These are phyloP conservation scores for Hippocampus abdominalis DNA, from an alignment of 2,113 vertebrate genomes.

Conservation along the genomic window DNA sequence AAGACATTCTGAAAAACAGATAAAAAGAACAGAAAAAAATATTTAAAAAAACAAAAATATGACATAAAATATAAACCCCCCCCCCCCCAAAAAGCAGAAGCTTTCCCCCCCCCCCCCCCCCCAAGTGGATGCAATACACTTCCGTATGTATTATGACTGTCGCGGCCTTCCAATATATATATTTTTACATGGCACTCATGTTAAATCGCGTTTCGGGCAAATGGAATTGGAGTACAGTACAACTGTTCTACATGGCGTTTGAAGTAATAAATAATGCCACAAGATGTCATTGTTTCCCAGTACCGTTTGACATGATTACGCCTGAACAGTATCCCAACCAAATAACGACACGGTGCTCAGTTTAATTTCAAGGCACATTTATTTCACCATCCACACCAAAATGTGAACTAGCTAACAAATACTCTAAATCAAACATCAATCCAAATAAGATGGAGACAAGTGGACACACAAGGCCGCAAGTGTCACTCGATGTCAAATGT, in stretches of 20 bases:
- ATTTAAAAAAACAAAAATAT: too few species aligned
- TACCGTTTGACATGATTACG: background rate
- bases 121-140: too few species aligned
- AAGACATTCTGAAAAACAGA: too few species aligned
- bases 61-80: too few species aligned
- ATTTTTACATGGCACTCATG: too few species aligned
- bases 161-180: too few species aligned
- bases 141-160: too few species aligned
- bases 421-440: conserved; percentile 31
- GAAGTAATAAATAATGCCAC: conserved; percentile 14
- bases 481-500: conserved; percentile 27
- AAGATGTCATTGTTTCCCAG: conserved; percentile 27
- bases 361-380: conserved; percentile 53
- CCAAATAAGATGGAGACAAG: background rate
- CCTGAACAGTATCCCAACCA: background rate
- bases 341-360: background rate
- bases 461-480: conserved; percentile 23
- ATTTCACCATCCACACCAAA: conserved; percentile 40
- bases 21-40: too few species aligned
- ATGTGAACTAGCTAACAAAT: conserved; percentile 46
- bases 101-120: too few species aligned
- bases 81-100: too few species aligned
- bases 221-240: too few species aligned
- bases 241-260: background rate
- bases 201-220: too few species aligned